Evolutionary conservation across 2,113 vertebrate genomes (phyloP), one percentile per base, ranked within the genome.

Genomic region (Burhinus bistriatus): DNA sequence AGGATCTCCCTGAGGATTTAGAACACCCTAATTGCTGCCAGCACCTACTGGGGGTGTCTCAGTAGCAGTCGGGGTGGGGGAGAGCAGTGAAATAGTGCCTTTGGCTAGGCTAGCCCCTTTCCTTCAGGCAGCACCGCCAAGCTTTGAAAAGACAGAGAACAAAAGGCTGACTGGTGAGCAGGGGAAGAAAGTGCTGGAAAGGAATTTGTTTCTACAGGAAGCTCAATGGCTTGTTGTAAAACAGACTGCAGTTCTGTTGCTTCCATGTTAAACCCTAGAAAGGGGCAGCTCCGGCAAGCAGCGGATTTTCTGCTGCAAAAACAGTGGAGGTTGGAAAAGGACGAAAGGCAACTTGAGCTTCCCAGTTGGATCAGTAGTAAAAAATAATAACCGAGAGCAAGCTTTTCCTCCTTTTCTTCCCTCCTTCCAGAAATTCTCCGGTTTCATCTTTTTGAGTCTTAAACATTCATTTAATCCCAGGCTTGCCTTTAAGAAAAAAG

Each of bases 191-290:
- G 78, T 83, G 83, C 95, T 94, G 84, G 94, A 97, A 98, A 87
- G 93, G 93, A 97, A 96, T 97, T 96, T 96, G 88, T 93, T 96
- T 96, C 96, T 95, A 86, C 68, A 95, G 90, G 97, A 97, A 96
- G 87, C 94, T 83, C 71, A 73, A 96, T 71, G 66, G 80, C 77
- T 96, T 95, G 92, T 84, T 91, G 54, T 94, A 94, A 97, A 97
- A 96, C 91, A 96, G 51, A 84, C 57, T 96, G 82, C 76, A 90
- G 76, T 89, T 95, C 93, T 72, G 88, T 78, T 96, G 73, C 92
- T 97, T 93, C 78, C 83, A 34, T 66, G 85, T 92, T 88, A 80
- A 90, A 90, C 40, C 83, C 83, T 85, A 89, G 87, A 64, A 87
- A 96, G 90, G 91, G 84, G 76, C 87, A 95, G 91, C 89, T 86